A percentile compares a stretch with the other conserved stretches of the same genome.
phyloP scores from a whole-genome alignment of 92 coral and sea anemone species.

The Paragorgia papillata region DNA sequence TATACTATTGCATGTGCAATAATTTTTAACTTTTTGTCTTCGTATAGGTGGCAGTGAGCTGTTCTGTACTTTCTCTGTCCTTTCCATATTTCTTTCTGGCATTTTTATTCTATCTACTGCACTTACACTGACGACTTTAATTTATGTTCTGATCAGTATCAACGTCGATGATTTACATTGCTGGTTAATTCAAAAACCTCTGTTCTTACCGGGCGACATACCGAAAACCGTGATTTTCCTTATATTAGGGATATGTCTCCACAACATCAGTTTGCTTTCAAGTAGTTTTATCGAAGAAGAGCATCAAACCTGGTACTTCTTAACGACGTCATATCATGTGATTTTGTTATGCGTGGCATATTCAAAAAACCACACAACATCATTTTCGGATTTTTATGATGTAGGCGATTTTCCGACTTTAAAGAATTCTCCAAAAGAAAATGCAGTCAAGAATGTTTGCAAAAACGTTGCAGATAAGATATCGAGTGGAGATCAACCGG shows the following conservation, averaged over 20 bases:
- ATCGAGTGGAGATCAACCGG: background rate
- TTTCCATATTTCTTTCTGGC: constrained; percentile 49
- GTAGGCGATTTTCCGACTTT: too few relatives aligned
- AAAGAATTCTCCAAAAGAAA: background rate
- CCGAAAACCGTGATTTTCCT: constrained; percentile 15
- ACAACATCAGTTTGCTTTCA: constrained; percentile 74
- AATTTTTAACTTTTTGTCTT: too few relatives aligned
- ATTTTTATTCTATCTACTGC: constrained; percentile 48
- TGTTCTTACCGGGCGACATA: background rate
- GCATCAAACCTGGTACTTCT: constrained; percentile 94
- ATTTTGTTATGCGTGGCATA: constrained; percentile 42
- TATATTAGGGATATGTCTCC: constrained; percentile 60
- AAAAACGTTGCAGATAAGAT: too few relatives aligned
- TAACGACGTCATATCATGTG: constrained; percentile 67
- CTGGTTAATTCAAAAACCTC: background rate
- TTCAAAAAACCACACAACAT: background rate
- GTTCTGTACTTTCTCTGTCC: constrained; percentile 60
- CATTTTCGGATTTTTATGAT: background rate
- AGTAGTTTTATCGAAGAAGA: constrained; percentile 98
- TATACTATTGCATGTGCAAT: too few relatives aligned
- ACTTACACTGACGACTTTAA: constrained; percentile 8
- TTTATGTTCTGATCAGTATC: constrained; percentile 3
- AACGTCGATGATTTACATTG: background rate
- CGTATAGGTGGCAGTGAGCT: constrained; percentile 92
- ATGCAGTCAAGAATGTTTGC: background rate